Evolutionary conservation across 2,797 vertebrate species (phyloP).

Genomic region (Triplophysa yarkandensis): DNA sequence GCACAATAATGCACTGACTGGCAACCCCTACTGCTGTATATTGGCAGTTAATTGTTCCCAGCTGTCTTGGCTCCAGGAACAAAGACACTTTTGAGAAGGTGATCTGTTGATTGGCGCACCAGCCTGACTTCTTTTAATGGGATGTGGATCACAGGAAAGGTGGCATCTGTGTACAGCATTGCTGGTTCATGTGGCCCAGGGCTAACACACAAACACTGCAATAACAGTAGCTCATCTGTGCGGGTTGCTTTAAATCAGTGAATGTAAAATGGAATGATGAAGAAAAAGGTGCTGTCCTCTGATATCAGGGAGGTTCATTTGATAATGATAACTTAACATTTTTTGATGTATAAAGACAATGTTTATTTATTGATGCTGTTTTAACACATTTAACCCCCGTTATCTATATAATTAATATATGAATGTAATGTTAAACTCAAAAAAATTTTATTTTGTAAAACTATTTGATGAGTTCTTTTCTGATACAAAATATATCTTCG

Average conservation of each 20-base stretch:
- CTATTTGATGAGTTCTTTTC: no score
- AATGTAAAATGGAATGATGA: constrained; percentile 27
- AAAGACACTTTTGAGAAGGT: constrained; percentile 79
- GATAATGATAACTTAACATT: no score
- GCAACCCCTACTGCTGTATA: constrained; percentile 69
- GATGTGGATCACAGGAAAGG: constrained; percentile 75
- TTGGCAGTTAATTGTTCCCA: constrained; percentile 79
- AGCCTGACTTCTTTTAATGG: constrained; percentile 71
- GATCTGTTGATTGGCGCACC: constrained; percentile 75
- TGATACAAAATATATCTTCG: no score
- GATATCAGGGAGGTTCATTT: neutral
- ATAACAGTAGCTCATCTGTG: constrained; percentile 65
- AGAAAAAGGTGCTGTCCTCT: neutral
- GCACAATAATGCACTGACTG: constrained; percentile 66
- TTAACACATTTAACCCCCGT: no score
- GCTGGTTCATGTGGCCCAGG: constrained; percentile 55
- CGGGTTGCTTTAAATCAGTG: constrained; percentile 43
- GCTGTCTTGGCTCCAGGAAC: constrained; percentile 72
- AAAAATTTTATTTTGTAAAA: no score
- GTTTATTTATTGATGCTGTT: no score
- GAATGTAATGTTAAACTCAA: no score
- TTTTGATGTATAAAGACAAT: no score
- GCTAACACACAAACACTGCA: constrained; percentile 51
- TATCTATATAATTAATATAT: no score
- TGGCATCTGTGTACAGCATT: constrained; percentile 73